Percentiles rank a stretch among this genome's conserved stretches.
phyloP scores from a whole-genome alignment of 2,113 vertebrate genomes.

The Geococcyx californianus region DNA sequence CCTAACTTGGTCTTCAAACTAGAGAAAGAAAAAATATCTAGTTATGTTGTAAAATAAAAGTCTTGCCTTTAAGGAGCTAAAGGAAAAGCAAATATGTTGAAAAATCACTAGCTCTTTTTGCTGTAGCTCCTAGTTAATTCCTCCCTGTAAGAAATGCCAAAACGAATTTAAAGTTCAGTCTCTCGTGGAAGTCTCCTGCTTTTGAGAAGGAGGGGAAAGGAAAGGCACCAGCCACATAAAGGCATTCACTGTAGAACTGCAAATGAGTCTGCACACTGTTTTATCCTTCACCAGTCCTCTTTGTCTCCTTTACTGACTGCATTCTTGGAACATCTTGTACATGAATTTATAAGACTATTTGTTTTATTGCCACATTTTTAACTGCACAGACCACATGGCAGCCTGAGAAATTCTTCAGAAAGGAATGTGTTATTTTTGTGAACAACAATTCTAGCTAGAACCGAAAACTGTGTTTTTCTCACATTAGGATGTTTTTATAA shows the following conservation, averaged over 20 bases:
- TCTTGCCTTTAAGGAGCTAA: not conserved
- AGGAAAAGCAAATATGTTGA: not conserved
- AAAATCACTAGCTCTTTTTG: slow-evolving; percentile 10
- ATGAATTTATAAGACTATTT: slow-evolving; percentile 46
- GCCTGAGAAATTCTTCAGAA: not conserved
- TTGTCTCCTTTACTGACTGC: slow-evolving; percentile 42
- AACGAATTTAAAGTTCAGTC: slow-evolving; percentile 11
- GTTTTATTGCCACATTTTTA: slow-evolving; percentile 33
- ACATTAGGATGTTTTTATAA: not conserved
- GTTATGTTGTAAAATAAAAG: not conserved
- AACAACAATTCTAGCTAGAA: not conserved
- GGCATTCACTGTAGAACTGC: slow-evolving; percentile 49
- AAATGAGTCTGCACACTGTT: slow-evolving; percentile 56
- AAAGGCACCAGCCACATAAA: slow-evolving; percentile 53
- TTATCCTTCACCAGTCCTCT: slow-evolving; percentile 40
- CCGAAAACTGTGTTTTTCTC: not conserved
- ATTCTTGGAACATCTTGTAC: slow-evolving; percentile 56
- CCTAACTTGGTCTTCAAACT: not conserved
- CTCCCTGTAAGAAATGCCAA: slow-evolving; percentile 5
- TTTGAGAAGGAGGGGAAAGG: slow-evolving; percentile 34
- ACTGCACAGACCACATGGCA: not conserved
- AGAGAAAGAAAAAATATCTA: not conserved
- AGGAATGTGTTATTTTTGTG: not conserved
- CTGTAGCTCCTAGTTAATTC: not conserved
- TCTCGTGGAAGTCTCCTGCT: slow-evolving; percentile 25